Evolutionary conservation across 2,888 invertebrate species (phyloP).

Genomic region (Lathronympha strigana): DNA sequence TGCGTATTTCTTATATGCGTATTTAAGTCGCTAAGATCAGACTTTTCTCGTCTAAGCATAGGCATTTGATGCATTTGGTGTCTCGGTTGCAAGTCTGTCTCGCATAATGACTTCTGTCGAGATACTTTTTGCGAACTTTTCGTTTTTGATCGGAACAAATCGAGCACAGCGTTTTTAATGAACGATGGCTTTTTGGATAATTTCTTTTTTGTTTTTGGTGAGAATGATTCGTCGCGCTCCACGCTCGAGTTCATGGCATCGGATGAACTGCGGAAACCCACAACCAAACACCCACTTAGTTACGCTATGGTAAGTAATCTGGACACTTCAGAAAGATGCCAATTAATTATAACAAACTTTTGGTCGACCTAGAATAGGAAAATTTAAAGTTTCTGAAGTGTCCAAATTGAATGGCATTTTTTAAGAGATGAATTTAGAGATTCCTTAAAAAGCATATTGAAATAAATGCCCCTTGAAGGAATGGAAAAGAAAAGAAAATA

Average conservation of each 20-base stretch:
- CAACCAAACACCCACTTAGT: conserved; percentile 82
- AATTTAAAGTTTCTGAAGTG: conserved; percentile 57
- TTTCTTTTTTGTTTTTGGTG: conserved; percentile 84
- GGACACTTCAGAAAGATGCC: conserved; percentile 69
- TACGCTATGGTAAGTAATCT: conserved; percentile 68
- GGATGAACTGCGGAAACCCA: conserved; percentile 82
- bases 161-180: conserved; percentile 82
- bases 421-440: conserved; percentile 71
- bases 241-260: conserved; percentile 80
- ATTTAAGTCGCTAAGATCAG: conserved; percentile 74
- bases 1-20: conserved; percentile 75
- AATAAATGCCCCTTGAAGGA: conserved; percentile 61
- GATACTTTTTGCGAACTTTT: conserved; percentile 79
- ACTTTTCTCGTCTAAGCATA: conserved; percentile 77
- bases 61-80: conserved; percentile 64
- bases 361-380: neutral
- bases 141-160: conserved; percentile 82
- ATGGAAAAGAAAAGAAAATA: conserved; percentile 36
- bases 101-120: conserved; percentile 80
- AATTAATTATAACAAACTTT: conserved; percentile 29
- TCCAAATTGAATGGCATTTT: conserved; percentile 65
- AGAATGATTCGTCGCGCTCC: conserved; percentile 81
- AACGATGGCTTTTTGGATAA: conserved; percentile 83
- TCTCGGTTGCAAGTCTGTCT: conserved; percentile 77
- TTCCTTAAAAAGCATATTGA: conserved; percentile 79